Percentiles rank a stretch among this genome's conserved stretches.
These are phyloP conservation scores for Phrynocephalus versicolor DNA, from an alignment of 2,113 vertebrate genomes.

Conservation along the genomic window DNA sequence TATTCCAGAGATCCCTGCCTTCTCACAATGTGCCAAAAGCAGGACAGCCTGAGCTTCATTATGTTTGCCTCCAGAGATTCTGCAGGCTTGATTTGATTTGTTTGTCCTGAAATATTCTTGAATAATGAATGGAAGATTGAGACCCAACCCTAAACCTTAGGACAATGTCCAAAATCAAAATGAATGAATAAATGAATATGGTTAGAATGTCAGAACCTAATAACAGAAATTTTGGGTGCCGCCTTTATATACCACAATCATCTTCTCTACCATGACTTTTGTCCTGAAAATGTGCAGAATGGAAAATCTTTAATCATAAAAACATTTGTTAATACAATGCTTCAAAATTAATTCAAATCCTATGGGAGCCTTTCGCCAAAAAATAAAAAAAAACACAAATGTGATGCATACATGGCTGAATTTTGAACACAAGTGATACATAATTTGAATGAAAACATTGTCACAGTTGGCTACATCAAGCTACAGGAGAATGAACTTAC, in stretches of 20 bases:
- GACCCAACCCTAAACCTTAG: not conserved
- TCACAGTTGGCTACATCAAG: not conserved
- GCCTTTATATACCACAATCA: not conserved
- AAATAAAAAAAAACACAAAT: not conserved
- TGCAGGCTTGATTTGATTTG: too few relatives aligned
- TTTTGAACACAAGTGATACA: not conserved
- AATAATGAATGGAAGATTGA: not conserved
- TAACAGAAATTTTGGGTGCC: not conserved
- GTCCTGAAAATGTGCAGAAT: not conserved
- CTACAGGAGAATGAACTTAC: not conserved
- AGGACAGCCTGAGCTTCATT: too few relatives aligned
- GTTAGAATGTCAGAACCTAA: not conserved
- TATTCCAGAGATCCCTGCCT: too few relatives aligned
- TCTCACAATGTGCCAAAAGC: too few relatives aligned
- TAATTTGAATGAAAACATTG: not conserved
- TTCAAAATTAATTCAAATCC: slow-evolving; percentile 6
- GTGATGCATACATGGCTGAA: not conserved
- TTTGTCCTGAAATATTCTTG: too few relatives aligned
- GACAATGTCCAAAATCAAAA: not conserved
- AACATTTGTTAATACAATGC: not conserved
- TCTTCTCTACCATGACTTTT: not conserved
- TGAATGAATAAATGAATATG: not conserved
- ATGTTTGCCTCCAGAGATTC: too few relatives aligned
- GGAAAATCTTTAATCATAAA: not conserved
- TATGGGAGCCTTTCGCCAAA: not conserved